Conservation (phyloP, 2,797 vertebrate species). For the Smutsia temminckii region DNA sequence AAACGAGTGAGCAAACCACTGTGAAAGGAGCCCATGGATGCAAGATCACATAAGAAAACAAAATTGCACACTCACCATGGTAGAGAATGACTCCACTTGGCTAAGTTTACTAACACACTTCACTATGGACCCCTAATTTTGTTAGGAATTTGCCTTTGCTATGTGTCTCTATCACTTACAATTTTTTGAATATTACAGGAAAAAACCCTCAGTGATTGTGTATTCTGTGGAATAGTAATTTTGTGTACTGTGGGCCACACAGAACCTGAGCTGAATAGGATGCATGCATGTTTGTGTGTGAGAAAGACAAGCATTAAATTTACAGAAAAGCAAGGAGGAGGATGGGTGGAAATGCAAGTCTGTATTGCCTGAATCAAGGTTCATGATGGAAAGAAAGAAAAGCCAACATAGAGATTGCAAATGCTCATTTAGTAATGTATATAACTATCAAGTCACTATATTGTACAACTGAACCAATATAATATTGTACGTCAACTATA, state of each 20-base stretch:
- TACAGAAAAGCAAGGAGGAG: background rate
- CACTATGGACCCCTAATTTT: background rate
- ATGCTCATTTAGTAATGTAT: background rate
- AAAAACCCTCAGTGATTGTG: background rate
- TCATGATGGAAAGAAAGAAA: constrained; percentile 6
- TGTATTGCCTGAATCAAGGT: background rate
- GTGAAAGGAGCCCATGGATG: background rate
- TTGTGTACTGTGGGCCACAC: background rate
- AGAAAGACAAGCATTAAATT: background rate
- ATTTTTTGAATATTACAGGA: background rate
- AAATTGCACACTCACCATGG: background rate
- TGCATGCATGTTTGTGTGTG: background rate
- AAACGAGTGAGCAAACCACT: background rate
- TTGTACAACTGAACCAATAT: too few species aligned
- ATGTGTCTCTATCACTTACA: background rate
- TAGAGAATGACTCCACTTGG: background rate
- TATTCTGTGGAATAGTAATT: background rate
- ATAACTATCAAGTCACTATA: too few species aligned
- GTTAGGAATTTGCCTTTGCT: background rate
- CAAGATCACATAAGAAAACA: background rate
- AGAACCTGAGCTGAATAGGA: background rate
- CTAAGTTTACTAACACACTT: background rate
- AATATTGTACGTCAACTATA: too few species aligned
- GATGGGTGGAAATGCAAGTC: background rate
- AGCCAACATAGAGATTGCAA: background rate